Conservation (phyloP, 2,888 invertebrate genomes). For the Andrena bicolor region DNA sequence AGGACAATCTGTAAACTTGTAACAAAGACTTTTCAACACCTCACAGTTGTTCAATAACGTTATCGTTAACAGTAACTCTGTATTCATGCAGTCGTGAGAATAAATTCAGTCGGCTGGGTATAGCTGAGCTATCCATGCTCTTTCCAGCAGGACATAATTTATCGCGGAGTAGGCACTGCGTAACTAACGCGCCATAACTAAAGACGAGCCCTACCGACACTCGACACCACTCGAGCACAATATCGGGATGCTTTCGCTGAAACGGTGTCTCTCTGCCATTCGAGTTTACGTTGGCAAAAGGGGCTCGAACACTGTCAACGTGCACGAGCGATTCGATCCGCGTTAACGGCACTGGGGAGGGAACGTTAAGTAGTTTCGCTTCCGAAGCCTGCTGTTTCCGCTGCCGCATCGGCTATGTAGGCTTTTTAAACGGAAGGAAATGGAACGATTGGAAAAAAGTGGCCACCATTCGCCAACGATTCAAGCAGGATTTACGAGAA, state of each 20-base stretch:
- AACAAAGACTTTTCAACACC: not conserved
- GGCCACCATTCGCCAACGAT: not conserved
- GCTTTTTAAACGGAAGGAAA: conserved; percentile 41
- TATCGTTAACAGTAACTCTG: not conserved
- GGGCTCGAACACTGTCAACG: conserved; percentile 80
- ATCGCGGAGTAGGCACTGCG: conserved; percentile 78
- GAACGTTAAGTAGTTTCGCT: conserved; percentile 63
- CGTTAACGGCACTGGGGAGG: conserved; percentile 76
- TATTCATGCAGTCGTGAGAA: conserved; percentile 30
- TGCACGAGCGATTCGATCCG: conserved; percentile 81
- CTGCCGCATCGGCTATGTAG: not conserved
- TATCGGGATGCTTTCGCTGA: conserved; percentile 76
- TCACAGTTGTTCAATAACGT: too few species aligned
- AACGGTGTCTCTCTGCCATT: conserved; percentile 75
- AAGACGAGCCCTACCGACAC: conserved; percentile 73
- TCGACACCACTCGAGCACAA: conserved; percentile 79
- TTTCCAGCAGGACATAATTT: conserved; percentile 74
- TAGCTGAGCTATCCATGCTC: conserved; percentile 45
- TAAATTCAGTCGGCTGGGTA: conserved; percentile 8
- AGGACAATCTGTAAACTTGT: not conserved
- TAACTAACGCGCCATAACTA: conserved; percentile 82
- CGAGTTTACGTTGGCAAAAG: conserved; percentile 78
- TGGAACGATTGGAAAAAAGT: not conserved
- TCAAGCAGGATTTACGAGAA: conserved; percentile 9
- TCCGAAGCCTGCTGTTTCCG: conserved; percentile 30